phyloP scores from a whole-genome alignment of 2,888 invertebrate species.

The Drosophila percnosoma region DNA sequence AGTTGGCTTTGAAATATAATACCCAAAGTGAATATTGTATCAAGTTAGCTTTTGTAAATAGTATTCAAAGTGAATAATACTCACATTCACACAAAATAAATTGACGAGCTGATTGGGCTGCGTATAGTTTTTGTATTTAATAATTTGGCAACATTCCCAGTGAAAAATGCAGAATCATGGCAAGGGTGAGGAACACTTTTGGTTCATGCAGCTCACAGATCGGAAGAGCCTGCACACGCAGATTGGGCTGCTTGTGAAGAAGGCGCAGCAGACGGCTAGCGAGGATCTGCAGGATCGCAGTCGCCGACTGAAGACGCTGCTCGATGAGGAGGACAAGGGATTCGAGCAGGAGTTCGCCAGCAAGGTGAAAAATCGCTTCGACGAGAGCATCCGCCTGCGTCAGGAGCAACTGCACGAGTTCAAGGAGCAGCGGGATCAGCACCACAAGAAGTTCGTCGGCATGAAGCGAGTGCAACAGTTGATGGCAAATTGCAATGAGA shows the following conservation, averaged over 20 bases:
- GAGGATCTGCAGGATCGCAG: slow-evolving; percentile 74
- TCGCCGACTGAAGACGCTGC: slow-evolving; percentile 57
- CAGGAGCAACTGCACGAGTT: slow-evolving; percentile 74
- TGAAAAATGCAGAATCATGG: slow-evolving; percentile 53
- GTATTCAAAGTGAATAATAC: neutral
- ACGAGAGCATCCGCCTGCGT: slow-evolving; percentile 78
- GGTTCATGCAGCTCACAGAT: slow-evolving; percentile 77
- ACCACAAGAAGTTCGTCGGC: slow-evolving; percentile 68
- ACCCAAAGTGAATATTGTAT: neutral
- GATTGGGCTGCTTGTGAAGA: slow-evolving; percentile 76
- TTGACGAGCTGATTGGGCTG: slow-evolving; percentile 21
- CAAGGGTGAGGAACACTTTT: slow-evolving; percentile 60
- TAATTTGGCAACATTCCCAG: slow-evolving; percentile 1
- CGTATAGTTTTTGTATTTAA: slow-evolving; percentile 4
- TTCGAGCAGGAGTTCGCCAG: slow-evolving; percentile 80
- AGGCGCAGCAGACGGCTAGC: slow-evolving; percentile 70
- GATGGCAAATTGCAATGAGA: slow-evolving; percentile 81
- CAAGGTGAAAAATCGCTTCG: slow-evolving; percentile 79
- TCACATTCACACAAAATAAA: slow-evolving; percentile 12
- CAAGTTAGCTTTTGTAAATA: neutral
- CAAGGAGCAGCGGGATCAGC: slow-evolving; percentile 65
- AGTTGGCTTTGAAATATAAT: neutral
- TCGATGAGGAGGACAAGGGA: slow-evolving; percentile 77
- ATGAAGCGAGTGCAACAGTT: slow-evolving; percentile 77
- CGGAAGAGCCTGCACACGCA: slow-evolving; percentile 78